These are phyloP conservation scores for Myiagra hebetior DNA, from an alignment of 2,113 vertebrate species.

Conservation along the genomic window DNA sequence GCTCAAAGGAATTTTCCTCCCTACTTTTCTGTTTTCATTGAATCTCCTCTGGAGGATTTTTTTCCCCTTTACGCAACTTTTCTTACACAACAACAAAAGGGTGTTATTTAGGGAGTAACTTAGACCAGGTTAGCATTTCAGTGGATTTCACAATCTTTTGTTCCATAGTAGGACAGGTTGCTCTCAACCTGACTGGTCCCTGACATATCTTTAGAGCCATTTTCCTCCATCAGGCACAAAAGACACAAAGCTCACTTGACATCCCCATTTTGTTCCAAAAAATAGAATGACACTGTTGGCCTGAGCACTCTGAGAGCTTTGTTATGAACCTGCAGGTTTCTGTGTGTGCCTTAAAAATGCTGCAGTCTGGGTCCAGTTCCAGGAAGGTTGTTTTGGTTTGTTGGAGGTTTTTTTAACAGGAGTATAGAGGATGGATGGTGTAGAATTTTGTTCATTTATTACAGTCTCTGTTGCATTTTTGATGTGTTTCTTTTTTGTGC, in stretches of 20 bases:
- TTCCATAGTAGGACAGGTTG: neutral
- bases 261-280: neutral
- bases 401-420: neutral
- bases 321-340: neutral
- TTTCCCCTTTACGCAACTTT: neutral
- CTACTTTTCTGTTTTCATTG: neutral
- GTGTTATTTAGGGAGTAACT: neutral
- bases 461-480: neutral
- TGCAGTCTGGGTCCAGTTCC: neutral
- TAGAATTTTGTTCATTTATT: neutral
- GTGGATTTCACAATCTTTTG: neutral
- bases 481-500: neutral
- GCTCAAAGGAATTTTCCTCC: neutral
- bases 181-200: neutral
- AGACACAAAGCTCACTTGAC: neutral
- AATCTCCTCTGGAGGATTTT: neutral
- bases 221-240: neutral
- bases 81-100: neutral
- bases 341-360: neutral
- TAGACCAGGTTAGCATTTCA: neutral
- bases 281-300: neutral
- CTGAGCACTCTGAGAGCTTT: neutral
- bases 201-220: neutral
- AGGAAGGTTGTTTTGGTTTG: neutral
- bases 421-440: neutral